These are phyloP conservation scores for Cairina moschata DNA, from an alignment of 2,113 vertebrate species.

Conservation along the genomic window DNA sequence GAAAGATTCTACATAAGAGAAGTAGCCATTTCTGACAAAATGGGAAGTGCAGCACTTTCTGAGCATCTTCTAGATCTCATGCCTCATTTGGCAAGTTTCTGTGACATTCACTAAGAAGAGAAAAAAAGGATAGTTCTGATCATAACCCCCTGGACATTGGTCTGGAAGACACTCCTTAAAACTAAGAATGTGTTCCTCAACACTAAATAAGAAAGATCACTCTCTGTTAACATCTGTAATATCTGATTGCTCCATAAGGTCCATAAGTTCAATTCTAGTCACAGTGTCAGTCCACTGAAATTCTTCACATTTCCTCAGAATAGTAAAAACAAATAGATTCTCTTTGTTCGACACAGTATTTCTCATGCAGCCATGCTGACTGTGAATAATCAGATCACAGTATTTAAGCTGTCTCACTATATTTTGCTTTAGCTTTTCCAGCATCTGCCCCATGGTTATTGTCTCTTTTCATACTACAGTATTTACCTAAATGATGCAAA, in stretches of 20 bases:
- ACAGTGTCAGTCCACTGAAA: not conserved
- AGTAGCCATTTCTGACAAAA: not conserved
- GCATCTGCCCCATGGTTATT: not conserved
- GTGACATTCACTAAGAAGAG: not conserved
- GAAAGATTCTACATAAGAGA: not conserved
- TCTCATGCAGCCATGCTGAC: not conserved
- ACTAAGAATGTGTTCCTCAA: not conserved
- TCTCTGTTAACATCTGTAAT: not conserved
- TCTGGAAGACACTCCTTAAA: not conserved
- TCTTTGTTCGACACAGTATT: not conserved
- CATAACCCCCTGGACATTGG: not conserved
- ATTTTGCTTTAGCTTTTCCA: not conserved
- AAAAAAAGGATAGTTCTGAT: not conserved
- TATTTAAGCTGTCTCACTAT: not conserved
- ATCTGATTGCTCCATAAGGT: not conserved
- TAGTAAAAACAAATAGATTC: not conserved
- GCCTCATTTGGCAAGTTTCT: not conserved
- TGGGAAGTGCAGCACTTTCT: not conserved
- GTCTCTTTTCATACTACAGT: not conserved
- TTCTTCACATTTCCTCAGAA: not conserved
- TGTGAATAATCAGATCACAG: not conserved
- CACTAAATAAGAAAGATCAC: not conserved
- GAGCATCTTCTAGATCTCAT: not conserved
- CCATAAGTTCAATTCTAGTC: not conserved
- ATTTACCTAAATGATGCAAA: not conserved